These are phyloP conservation scores for Drosophila sechellia DNA, from an alignment of 1,140 invertebrate genomes.

Conservation along the genomic window DNA sequence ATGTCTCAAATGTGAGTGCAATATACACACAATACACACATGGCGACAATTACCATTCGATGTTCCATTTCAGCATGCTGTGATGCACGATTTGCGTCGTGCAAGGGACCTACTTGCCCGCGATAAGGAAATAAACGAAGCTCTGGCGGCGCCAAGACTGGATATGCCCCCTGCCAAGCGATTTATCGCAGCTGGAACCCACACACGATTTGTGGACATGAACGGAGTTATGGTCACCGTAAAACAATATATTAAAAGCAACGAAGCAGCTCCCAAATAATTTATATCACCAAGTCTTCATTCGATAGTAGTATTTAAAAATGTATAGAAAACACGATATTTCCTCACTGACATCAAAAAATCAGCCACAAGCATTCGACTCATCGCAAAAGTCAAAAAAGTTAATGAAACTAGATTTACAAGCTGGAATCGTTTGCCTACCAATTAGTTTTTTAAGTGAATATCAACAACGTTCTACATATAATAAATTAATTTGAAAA, in stretches of 20 bases:
- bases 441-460: too few species aligned
- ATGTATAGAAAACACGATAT: too few species aligned
- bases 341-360: too few species aligned
- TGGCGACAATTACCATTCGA: background rate
- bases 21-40: background rate
- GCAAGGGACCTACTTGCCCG: constrained; percentile 57
- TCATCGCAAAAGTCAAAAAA: too few species aligned
- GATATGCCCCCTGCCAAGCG: constrained; percentile 53
- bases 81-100: constrained; percentile 52
- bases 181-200: constrained; percentile 56
- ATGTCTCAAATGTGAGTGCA: constrained; percentile 49
- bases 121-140: constrained; percentile 48
- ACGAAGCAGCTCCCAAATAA: background rate
- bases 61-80: constrained; percentile 17
- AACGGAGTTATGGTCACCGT: constrained; percentile 54
- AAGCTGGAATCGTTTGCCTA: too few species aligned
- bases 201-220: constrained; percentile 56
- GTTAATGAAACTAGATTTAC: too few species aligned
- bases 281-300: background rate
- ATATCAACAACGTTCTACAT: too few species aligned
- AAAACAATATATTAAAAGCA: constrained; percentile 37
- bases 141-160: constrained; percentile 37
- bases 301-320: too few species aligned
- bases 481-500: too few species aligned
- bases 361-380: too few species aligned